These are phyloP conservation scores for Trichonephila inaurata DNA, from an alignment of 1,140 invertebrate genomes.

Conservation along the genomic window DNA sequence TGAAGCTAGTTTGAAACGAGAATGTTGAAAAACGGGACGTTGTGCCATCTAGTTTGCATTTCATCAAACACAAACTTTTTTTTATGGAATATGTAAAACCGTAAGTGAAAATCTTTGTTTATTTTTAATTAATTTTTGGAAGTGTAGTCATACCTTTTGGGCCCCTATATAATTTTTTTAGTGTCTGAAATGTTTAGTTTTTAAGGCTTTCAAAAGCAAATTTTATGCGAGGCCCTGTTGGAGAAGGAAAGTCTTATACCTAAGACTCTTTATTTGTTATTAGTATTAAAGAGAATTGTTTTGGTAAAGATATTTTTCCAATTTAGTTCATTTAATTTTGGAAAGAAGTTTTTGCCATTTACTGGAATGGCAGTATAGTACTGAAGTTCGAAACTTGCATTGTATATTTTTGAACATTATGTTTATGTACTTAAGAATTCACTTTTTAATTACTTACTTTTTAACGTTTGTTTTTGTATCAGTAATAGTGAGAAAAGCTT, in stretches of 20 bases:
- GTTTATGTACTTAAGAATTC: not conserved
- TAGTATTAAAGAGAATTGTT: not conserved
- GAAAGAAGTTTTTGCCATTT: not conserved
- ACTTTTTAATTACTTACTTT: not conserved
- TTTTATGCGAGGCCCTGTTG: not conserved
- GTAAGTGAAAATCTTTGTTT: too few relatives aligned
- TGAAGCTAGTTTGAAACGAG: too few relatives aligned
- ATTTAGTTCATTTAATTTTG: not conserved
- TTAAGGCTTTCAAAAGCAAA: not conserved
- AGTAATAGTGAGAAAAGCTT: too few relatives aligned
- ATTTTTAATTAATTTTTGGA: too few relatives aligned
- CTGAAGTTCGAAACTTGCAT: not conserved
- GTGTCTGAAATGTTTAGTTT: too few relatives aligned
- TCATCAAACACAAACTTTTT: too few relatives aligned
- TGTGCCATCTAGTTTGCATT: too few relatives aligned
- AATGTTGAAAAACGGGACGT: too few relatives aligned
- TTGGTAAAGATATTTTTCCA: not conserved
- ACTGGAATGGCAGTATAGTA: not conserved
- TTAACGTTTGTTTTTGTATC: not conserved
- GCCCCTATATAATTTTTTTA: too few relatives aligned
- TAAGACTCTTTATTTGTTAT: not conserved
- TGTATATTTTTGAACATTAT: not conserved
- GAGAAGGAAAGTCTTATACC: not conserved
- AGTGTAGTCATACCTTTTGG: too few relatives aligned
- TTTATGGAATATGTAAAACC: too few relatives aligned